Evolutionary conservation across 1,140 invertebrate species (phyloP).

Genomic region (Coptotermes formosanus): DNA sequence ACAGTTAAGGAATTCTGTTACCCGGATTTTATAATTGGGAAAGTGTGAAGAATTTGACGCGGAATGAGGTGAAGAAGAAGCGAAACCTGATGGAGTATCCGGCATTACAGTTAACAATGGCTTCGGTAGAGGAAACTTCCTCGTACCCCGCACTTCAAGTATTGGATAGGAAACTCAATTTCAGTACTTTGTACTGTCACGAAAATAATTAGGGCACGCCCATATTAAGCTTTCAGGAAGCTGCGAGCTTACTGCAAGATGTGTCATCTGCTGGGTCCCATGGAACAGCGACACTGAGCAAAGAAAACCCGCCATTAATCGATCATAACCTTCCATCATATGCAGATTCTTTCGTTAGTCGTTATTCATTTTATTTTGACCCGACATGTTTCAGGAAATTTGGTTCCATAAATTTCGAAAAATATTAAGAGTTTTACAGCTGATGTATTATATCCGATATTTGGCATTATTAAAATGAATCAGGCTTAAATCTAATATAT

Average conservation of each 20-base stretch:
- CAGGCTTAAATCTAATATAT: too few relatives aligned
- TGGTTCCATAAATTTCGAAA: too few relatives aligned
- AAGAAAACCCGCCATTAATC: too few relatives aligned
- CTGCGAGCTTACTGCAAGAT: background rate
- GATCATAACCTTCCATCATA: too few relatives aligned
- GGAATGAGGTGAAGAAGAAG: background rate
- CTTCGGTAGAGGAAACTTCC: background rate
- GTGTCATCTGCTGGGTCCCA: background rate
- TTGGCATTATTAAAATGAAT: too few relatives aligned
- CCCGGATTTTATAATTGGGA: slow-evolving; percentile 5
- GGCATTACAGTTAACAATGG: background rate
- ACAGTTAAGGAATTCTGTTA: slow-evolving; percentile 13
- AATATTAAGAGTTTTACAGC: too few relatives aligned
- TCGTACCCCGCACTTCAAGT: background rate
- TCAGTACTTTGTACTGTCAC: background rate
- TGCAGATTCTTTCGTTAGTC: too few relatives aligned
- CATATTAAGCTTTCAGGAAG: background rate
- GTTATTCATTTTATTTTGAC: too few relatives aligned
- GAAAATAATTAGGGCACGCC: background rate
- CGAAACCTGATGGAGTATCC: background rate
- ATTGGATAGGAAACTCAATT: slow-evolving; percentile 11
- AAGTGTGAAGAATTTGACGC: background rate
- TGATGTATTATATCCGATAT: too few relatives aligned
- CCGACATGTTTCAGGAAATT: too few relatives aligned
- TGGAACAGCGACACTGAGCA: too few relatives aligned